Evolutionary conservation across 2,797 vertebrate genomes (phyloP), one percentile per base, ranked within the genome.

Genomic region (Squalus acanthias): DNA sequence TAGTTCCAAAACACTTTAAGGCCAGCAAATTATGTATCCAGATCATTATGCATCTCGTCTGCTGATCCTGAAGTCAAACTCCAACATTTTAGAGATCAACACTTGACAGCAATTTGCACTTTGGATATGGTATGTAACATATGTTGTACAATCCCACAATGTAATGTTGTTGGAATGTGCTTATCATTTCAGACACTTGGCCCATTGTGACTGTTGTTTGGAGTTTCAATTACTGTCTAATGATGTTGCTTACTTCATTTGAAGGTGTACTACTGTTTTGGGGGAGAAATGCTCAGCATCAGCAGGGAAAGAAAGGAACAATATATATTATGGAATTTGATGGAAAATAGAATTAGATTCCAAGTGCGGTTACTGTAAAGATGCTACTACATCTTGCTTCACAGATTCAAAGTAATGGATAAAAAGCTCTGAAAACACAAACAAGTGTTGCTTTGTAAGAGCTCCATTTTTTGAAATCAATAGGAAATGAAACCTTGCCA

Each of bases 401-500:
- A 53, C 46, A 57, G 94, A 76, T 74, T n/a, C 94, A 95, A 76
- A 74, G 13, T 57, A 76, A 50, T 76, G 13, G 69, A 57, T 22
- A 22, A 57, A 57, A 57, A 76, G 70, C 69, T 60, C 33, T 76
- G 94, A 74, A 95, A 74, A 29, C 70, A 76, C 70, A 57, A 26
- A 95, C 94, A 76, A 95, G 33, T 60, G 50, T 12, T 57, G 69
- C 72, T 76, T 95, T 57, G 94, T 95, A 17, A 20, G 70, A 33
- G 13, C 12, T 60, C 70, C 15, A n/a, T 60, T 95, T 72, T 57
- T 24, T 95, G 94, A 95, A 95, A 72, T 95, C 65, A 95, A 95
- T 95, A 74, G 69, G 93, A 74, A 74, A 95, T 74, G 24, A 57
- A 95, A 26, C 24, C 67, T 29, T 95, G 69, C 26, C 10, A 95